phyloP scores from a whole-genome alignment of 2,888 invertebrate species.

The Neoscelio sp. region DNA sequence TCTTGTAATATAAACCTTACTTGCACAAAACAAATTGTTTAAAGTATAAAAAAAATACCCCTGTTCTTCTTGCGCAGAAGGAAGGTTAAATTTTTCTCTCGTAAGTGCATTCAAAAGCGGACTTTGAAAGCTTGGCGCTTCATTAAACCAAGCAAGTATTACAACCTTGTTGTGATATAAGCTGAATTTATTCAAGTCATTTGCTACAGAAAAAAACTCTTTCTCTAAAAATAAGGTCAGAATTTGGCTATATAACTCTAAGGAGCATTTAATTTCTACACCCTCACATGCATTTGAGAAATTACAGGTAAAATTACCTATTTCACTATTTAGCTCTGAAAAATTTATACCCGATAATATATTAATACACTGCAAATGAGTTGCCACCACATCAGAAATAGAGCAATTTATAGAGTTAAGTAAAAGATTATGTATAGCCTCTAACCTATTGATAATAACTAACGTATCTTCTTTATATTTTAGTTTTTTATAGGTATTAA shows the following conservation, averaged over 20 bases:
- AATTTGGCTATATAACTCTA: constrained; percentile 41
- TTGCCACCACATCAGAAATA: constrained; percentile 34
- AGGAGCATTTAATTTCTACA: constrained; percentile 32
- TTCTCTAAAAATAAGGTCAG: constrained; percentile 39
- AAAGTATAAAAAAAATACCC: constrained; percentile 53
- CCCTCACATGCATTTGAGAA: constrained; percentile 36
- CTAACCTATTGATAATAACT: constrained; percentile 30
- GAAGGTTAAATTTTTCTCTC: constrained; percentile 48
- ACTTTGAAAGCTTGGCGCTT: constrained; percentile 43
- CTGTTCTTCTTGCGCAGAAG: constrained; percentile 48
- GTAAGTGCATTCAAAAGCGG: constrained; percentile 49
- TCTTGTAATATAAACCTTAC: constrained; percentile 51
- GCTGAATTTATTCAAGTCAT: constrained; percentile 33
- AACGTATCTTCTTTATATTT: constrained; percentile 32
- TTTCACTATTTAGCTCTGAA: constrained; percentile 37
- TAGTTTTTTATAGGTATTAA: constrained; percentile 34
- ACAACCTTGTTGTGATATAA: constrained; percentile 39
- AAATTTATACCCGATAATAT: constrained; percentile 27
- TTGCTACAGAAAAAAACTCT: constrained; percentile 38
- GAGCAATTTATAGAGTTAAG: constrained; percentile 26
- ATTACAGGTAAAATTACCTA: constrained; percentile 38
- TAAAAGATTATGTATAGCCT: constrained; percentile 30
- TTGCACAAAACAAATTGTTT: constrained; percentile 48
- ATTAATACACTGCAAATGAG: constrained; percentile 38
- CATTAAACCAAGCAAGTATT: constrained; percentile 36